Conservation (phyloP, 2,113 vertebrate species). For the Prolemur simus region DNA sequence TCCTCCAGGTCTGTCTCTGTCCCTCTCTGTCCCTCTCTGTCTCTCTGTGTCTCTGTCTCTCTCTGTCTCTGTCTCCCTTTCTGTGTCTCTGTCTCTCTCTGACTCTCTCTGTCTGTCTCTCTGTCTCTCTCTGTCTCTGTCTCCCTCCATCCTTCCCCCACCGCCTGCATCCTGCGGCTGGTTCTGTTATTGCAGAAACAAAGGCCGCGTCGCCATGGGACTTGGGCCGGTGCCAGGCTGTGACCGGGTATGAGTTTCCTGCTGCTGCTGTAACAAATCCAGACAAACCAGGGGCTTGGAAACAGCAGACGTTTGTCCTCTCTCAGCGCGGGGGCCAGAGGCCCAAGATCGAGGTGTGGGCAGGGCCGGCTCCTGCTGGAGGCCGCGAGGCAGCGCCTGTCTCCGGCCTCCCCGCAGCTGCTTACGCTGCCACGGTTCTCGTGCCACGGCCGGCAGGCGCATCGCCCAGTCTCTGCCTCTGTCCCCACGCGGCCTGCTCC, state of each 20-base stretch:
- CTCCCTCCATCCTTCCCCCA: too few relatives aligned
- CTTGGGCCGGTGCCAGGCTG: accelerated
- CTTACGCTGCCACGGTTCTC: not conserved
- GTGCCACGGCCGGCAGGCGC: not conserved
- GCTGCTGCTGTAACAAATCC: not conserved
- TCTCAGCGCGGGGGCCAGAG: accelerated
- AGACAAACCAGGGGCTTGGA: not conserved
- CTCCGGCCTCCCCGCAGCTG: too few relatives aligned
- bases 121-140: not conserved
- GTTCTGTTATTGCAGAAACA: not conserved
- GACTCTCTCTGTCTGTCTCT: too few relatives aligned
- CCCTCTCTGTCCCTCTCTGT: too few relatives aligned
- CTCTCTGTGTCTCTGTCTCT: accelerated
- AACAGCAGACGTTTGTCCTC: accelerated
- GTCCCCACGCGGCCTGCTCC: accelerated
- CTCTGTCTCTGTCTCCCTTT: not conserved
- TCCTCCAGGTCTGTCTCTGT: accelerated
- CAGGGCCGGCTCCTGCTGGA: not conserved
- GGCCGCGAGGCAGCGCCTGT: too few relatives aligned
- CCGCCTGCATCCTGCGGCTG: not conserved
- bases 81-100: not conserved
- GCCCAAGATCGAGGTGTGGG: not conserved
- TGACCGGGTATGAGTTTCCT: not conserved
- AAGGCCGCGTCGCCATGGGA: not conserved
- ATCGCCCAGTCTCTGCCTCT: accelerated